Evolutionary conservation across 2,113 vertebrate genomes (phyloP).

Genomic region (Montifringilla adamsi): DNA sequence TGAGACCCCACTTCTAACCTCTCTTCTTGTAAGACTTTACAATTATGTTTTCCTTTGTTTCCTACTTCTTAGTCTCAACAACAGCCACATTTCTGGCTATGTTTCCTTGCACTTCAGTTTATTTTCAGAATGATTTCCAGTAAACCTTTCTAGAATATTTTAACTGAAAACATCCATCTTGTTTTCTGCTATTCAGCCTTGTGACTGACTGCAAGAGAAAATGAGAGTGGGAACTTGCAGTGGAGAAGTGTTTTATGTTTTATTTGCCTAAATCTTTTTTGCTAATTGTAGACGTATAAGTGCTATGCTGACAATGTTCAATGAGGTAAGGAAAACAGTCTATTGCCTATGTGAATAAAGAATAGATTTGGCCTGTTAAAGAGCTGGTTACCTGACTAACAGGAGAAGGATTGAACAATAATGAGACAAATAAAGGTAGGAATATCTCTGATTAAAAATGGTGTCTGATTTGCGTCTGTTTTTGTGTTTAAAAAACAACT

Average conservation of each 20-base stretch:
- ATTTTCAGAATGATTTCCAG: neutral
- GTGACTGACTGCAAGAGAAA: neutral
- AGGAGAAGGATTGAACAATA: neutral
- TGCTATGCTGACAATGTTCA: neutral
- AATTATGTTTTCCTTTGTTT: neutral
- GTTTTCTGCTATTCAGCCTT: neutral
- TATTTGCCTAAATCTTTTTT: neutral
- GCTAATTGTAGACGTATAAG: neutral
- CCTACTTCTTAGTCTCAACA: neutral
- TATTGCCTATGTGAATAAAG: neutral
- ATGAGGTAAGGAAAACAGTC: neutral
- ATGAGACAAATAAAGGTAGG: neutral
- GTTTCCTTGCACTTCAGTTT: neutral
- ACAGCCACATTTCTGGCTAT: neutral
- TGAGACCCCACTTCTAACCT: neutral
- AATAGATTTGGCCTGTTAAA: neutral
- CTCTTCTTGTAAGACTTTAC: neutral
- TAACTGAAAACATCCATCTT: neutral
- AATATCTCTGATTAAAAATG: neutral
- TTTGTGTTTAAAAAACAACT: slow-evolving; percentile 19
- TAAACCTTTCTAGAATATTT: neutral
- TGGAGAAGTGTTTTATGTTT: neutral
- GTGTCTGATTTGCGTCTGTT: neutral
- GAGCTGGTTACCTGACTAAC: neutral
- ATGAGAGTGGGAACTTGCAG: neutral